Base-by-base conservation (phyloP, 1,140 invertebrate species). In the Hypothenemus hampei region DNA sequence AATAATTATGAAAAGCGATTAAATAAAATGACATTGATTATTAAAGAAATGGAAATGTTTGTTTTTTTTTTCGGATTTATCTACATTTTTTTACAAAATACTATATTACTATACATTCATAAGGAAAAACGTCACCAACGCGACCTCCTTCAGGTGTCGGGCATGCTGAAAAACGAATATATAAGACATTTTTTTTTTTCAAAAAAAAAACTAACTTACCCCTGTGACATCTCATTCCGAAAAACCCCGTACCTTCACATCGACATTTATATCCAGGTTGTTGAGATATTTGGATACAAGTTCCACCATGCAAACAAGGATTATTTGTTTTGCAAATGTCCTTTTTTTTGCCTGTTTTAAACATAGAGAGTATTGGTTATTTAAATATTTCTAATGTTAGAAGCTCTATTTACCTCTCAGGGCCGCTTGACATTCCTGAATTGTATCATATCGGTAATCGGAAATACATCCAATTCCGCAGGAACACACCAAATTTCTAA, bases 191-290 rank as follows among this genome's bases (percentile, higher is more conserved):
- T 41, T 41, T 24, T 24, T 24, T 0, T n/a, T n/a, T 6, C n/a
- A 29, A 19, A 43, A 33, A 3, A 24, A 35, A 19, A 37, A 16
- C 15, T 64, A 37, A 58, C 50, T 62, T 67, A 68, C 72, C 69
- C 65, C 66, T 65, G 47, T 68, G 64, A 69, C 85, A 88, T 58
- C 79, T 73, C 44, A 72, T 70, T 16, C 85, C 85, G 66, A 81
- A 84, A 65, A 74, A 87, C 39, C 84, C 84, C 33, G 84, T 87
- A 47, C 84, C 83, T 65, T 84, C 81, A 67, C 85, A 88, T 59
- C 79, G 73, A 66, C 85, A 88, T 67, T 80, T 78, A 65, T 76
- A 88, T 23, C 82, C 80, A 4, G 82, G 83, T 8, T 78, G 73
- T 50, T 78, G 76, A 1, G 78, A 76, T 19, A 83, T 82, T 72